Base-by-base conservation (phyloP, 2,888 invertebrate genomes). In the Machimus rusticus region DNA sequence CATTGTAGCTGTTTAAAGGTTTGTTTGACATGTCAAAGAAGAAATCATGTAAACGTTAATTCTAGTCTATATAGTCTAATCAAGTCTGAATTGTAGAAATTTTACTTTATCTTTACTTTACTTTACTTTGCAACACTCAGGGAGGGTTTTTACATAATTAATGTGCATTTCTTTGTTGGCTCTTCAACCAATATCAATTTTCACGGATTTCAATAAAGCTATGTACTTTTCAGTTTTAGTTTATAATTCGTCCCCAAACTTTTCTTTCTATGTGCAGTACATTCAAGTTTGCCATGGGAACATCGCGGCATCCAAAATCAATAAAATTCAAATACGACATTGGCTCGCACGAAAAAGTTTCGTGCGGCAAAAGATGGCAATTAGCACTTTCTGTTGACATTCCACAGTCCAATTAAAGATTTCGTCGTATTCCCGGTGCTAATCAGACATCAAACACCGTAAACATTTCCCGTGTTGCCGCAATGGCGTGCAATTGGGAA, bases 301-400 rank as follows among this genome's bases (percentile, higher is more conserved):
- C 23, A 28, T 66, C 23, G 23, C 5, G 57, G 12, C 3, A 76
- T 23, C 46, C 28, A 79, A 79, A 79, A 51, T 79, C 46, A 79
- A 79, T 39, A 79, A 79, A 79, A 79, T 46, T 51, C 51, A 79
- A 79, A 51, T 79, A 23, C 66, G 66, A 23, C 66, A 28, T 19
- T 51, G 28, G 79, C 51, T 46, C 39, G 43, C 37, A 43, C 37
- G 78, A 78, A 66, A 55, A 78, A 81, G 81, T 81, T 81, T 81
- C 51, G 51, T 51, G 78, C 78, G 39, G 46, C 39, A 39, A 81
- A 81, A 57, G 57, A 37, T 19, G n/a, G 34, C 66, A 82, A 82
- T 82, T 82, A 82, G 39, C 82, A 82, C 82, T 82, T 82, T 82
- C 57, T 66, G 82, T 82, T 82, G 82, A 66, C 82, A 82, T 57